phyloP scores from a whole-genome alignment of 2,113 vertebrate genomes.

The Vimba vimba region DNA sequence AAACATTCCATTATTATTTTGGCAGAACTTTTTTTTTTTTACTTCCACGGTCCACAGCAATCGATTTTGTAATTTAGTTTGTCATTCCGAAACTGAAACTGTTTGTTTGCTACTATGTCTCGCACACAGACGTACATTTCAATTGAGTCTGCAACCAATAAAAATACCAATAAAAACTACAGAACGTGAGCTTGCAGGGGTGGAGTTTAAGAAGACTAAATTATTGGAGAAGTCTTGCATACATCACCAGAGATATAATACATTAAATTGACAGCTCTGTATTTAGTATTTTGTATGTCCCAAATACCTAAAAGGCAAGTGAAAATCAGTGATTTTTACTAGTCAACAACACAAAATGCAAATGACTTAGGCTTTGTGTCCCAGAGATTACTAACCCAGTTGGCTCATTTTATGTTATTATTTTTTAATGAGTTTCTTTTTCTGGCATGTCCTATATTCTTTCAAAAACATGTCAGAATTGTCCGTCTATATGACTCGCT shows the following conservation, averaged over 20 bases:
- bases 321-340: conserved; percentile 24
- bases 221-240: too few relatives aligned
- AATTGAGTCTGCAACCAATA: too few relatives aligned
- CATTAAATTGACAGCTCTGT: not conserved
- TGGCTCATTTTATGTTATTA: conserved; percentile 20
- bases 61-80: not conserved
- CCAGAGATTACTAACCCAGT: conserved; percentile 11
- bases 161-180: too few relatives aligned
- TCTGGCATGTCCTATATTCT: conserved; percentile 50
- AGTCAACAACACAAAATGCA: conserved; percentile 16
- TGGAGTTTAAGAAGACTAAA: too few relatives aligned
- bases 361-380: conserved; percentile 27
- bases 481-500: conserved; percentile 39
- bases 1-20: not conserved
- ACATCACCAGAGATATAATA: too few relatives aligned
- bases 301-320: not conserved
- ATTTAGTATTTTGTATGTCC: not conserved
- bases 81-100: too few relatives aligned
- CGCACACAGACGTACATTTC: too few relatives aligned
- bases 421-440: conserved; percentile 36
- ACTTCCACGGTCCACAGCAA: not conserved
- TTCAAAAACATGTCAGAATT: conserved; percentile 44
- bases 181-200: too few relatives aligned
- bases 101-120: too few relatives aligned
- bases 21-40: not conserved